A percentile compares a stretch with the other conserved stretches of the same genome.
Evolutionary conservation across 1,140 invertebrate genomes (phyloP).

Genomic region (Nasonia vitripennis): DNA sequence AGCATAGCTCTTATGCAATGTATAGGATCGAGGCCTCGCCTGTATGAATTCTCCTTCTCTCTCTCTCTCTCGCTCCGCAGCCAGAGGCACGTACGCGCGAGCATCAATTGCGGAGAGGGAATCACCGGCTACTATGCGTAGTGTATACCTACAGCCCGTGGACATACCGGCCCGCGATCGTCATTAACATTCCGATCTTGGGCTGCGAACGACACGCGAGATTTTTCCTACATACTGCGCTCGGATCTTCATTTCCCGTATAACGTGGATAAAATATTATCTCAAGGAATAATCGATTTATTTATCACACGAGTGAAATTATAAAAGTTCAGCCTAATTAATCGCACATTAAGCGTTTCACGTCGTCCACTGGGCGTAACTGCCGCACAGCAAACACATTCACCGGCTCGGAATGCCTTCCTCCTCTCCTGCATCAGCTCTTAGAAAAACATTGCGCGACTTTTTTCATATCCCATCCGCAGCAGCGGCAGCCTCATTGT

Average conservation of each 20-base stretch:
- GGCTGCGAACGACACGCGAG: neutral
- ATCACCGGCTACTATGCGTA: neutral
- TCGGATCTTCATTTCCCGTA: neutral
- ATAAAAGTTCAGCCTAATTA: no score
- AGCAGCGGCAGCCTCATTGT: neutral
- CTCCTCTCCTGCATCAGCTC: no score
- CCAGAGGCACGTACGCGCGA: neutral
- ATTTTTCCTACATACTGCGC: neutral
- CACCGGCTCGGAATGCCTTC: no score
- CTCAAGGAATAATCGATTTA: no score
- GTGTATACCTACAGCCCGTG: neutral
- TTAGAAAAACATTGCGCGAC: neutral
- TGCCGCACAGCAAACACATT: no score
- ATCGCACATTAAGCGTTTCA: no score
- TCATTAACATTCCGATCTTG: conserved; percentile 44
- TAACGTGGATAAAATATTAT: no score
- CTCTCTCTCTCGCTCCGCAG: neutral
- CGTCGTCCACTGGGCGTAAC: no score
- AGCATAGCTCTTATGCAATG: conserved; percentile 22
- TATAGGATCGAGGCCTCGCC: conserved; percentile 32
- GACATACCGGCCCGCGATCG: conserved; percentile 20
- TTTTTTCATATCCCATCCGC: neutral
- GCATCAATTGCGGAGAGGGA: conserved; percentile 30
- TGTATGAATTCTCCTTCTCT: neutral
- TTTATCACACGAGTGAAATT: no score